These are phyloP conservation scores for Capromys pilorides DNA, from an alignment of 2,797 vertebrate genomes.

Conservation along the genomic window DNA sequence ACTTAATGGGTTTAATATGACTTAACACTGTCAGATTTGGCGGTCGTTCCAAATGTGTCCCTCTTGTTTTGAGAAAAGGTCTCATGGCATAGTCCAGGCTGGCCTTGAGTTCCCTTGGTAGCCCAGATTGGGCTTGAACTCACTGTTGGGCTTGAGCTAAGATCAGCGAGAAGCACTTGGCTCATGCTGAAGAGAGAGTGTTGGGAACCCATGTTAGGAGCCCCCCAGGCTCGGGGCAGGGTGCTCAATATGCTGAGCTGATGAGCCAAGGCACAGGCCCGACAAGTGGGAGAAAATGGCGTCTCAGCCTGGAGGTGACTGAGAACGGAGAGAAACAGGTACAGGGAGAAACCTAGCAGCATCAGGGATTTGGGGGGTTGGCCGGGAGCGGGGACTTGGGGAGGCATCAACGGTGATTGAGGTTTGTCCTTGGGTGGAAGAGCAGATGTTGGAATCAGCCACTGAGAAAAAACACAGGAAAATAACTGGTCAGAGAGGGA, in stretches of 20 bases:
- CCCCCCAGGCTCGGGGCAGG: not conserved
- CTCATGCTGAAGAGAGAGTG: not conserved
- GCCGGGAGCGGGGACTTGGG: not conserved
- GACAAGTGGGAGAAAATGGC: not conserved
- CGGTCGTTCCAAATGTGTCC: not conserved
- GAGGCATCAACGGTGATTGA: not conserved
- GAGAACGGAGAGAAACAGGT: not conserved
- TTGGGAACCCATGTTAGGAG: not conserved
- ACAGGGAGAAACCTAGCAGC: not conserved
- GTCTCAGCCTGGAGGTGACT: not conserved
- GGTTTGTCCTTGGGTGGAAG: not conserved
- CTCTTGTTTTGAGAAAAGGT: not conserved
- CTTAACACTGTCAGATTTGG: not conserved
- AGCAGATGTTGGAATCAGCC: not conserved
- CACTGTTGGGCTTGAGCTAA: not conserved
- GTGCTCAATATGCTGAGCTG: not conserved
- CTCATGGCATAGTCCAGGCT: not conserved
- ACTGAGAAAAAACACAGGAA: not conserved
- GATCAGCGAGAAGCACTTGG: not conserved
- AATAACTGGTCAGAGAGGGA: not conserved
- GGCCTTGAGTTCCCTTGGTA: not conserved
- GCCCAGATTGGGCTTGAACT: not conserved
- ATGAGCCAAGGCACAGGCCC: not conserved
- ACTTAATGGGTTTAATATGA: not conserved
- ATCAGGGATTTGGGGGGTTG: not conserved